Base-by-base conservation (phyloP, 2,113 vertebrate species). In the Potamarius usumacintae region DNA sequence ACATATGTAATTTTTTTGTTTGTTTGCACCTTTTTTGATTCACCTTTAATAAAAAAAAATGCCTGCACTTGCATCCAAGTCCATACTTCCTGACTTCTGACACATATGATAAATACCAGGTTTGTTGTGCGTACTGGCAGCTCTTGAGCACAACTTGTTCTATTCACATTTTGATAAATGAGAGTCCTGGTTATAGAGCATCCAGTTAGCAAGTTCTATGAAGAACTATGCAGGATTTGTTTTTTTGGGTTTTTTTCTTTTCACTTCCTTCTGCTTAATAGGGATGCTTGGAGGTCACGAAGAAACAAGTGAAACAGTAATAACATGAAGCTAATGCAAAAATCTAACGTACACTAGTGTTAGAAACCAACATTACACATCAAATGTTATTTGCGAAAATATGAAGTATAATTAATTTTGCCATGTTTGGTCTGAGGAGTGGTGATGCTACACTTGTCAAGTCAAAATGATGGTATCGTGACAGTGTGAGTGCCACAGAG, bases 401-500 rank as follows among this genome's bases (percentile, higher is more conserved):
- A 42, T 42, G 2, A 72, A 42, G 65, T 14, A 14, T 30, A 63
- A 63, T 27, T 30, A 30, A 12, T 25, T 50, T 25, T 25, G 20
- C 6, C 9, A 25, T 52, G 53, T 57, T 30, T 30, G 77, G 7
- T 79, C 57, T 4, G 2, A 12, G 8, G n/a, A 57, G n/a, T 55
- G 53, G 50, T 18, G 53, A 4, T 10, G n/a, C 77, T 79, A 5
- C 57, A 27, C 53, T 57, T 30, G 77, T 57, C 77, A 18, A 30
- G n/a, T 57, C 53, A 1, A 57, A 57, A 30, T 79, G 77, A 79
- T 18, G n/a, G 53, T 18, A 79, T 79, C 53, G 1, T 79, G n/a
- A 30, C 77, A 79, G 57, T 12, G 7, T 53, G 30, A 72, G 77
- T 65, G 48, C 63, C 77, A 80, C 62, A 83, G 72, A 87, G 72